These are phyloP conservation scores for Gorsachius magnificus DNA, from an alignment of 2,797 vertebrate genomes.

Conservation along the genomic window DNA sequence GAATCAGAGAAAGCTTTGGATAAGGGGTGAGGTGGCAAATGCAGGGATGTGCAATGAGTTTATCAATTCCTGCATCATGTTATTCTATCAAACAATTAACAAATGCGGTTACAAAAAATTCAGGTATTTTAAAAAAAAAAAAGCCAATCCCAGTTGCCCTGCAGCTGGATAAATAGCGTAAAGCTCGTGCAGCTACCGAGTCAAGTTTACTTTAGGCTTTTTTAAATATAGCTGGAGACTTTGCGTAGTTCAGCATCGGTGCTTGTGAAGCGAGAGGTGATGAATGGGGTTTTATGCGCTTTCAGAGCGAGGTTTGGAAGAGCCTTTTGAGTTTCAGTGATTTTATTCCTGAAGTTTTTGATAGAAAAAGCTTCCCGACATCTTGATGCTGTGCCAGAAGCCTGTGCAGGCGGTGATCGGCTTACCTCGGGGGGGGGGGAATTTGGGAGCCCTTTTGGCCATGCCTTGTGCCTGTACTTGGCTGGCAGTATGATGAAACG, in stretches of 20 bases:
- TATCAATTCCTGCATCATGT: background rate
- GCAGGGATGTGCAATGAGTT: background rate
- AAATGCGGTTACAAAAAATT: background rate
- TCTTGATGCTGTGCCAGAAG: background rate
- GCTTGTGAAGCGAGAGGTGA: background rate
- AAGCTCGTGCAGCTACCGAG: background rate
- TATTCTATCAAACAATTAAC: background rate
- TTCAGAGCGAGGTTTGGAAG: background rate
- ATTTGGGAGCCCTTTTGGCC: background rate
- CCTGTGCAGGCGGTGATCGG: background rate
- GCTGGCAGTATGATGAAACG: background rate
- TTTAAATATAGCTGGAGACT: background rate
- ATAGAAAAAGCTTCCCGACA: background rate
- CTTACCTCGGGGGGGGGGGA: background rate
- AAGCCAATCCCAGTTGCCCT: background rate
- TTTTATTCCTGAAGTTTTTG: background rate
- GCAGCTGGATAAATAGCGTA: slow-evolving; percentile 17
- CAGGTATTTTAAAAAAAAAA: background rate
- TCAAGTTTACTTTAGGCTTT: background rate
- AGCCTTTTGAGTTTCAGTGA: background rate
- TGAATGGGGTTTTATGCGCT: background rate
- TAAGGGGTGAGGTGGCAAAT: background rate
- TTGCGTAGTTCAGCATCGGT: background rate
- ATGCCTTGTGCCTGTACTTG: rapidly evolving
- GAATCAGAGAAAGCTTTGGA: background rate